Conservation (phyloP, 2,888 invertebrate species). For the Stratiomys singularior region DNA sequence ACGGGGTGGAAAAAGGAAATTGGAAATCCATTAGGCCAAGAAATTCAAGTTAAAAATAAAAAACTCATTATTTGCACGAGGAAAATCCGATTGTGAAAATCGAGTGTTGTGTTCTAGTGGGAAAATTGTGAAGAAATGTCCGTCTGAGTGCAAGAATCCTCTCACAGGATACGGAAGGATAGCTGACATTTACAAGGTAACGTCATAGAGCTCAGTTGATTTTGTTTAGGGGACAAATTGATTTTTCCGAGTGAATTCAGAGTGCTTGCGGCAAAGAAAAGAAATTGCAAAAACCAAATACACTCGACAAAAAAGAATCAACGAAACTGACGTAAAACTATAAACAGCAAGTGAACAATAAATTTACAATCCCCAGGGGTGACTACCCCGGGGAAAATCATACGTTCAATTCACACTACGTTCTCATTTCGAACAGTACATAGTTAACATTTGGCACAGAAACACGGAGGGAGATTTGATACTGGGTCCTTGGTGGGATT, state of each 20-base stretch:
- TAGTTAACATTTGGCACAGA: not conserved
- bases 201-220: not conserved
- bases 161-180: slow-evolving; percentile 2
- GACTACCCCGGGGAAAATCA: slow-evolving; percentile 33
- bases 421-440: not conserved
- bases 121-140: not conserved
- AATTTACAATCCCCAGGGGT: slow-evolving; percentile 38
- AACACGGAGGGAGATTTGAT: not conserved
- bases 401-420: not conserved
- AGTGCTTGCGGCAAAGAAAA: not conserved
- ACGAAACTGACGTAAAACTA: slow-evolving; percentile 14
- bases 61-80: not conserved
- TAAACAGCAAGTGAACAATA: slow-evolving; percentile 34
- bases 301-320: not conserved
- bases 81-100: not conserved
- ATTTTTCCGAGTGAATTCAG: slow-evolving; percentile 14
- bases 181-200: slow-evolving; percentile 23
- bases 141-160: not conserved
- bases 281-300: not conserved
- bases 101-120: not conserved
- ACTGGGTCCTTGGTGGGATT: not conserved
- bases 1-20: not conserved
- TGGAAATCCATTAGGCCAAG: not conserved
- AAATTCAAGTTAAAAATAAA: not conserved
- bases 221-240: not conserved